A percentile compares a stretch with the other conserved stretches of the same genome.
phyloP scores from a whole-genome alignment of 2,113 vertebrate species.

The Sander lucioperca region DNA sequence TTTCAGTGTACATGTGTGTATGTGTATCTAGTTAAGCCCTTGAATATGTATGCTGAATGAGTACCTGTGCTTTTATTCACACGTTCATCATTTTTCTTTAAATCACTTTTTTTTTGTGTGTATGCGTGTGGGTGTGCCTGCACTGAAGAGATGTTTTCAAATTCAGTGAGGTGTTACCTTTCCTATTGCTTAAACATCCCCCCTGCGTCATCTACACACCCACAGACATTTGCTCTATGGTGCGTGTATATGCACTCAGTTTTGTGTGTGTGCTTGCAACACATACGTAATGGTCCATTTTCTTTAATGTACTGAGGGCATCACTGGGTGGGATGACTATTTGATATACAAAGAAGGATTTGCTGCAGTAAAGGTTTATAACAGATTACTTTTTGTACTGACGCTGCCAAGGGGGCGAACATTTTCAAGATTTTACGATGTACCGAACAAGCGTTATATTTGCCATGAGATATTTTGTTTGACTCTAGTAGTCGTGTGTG shows the following conservation, averaged over 20 bases:
- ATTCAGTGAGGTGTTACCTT: conserved; percentile 38
- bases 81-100: neutral
- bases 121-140: conserved; percentile 9
- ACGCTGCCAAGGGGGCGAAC: neutral
- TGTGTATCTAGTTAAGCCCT: neutral
- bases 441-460: conserved; percentile 21
- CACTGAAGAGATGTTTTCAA: conserved; percentile 16
- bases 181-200: conserved; percentile 38
- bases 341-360: conserved; percentile 24
- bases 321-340: conserved; percentile 11
- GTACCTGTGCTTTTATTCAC: neutral
- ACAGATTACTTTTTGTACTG: conserved; percentile 28
- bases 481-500: neutral
- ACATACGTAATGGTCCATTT: conserved; percentile 30
- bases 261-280: conserved; percentile 13
- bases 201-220: conserved; percentile 5
- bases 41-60: neutral
- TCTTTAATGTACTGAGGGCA: conserved; percentile 19
- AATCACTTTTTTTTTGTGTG: conserved; percentile 20
- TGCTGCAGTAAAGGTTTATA: conserved; percentile 34
- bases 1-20: conserved; percentile 17
- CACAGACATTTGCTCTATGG: conserved; percentile 25
- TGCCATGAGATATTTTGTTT: conserved; percentile 31
- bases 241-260: neutral
- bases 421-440: conserved; percentile 2